A percentile compares a stretch with the other conserved stretches of the same genome.
These are phyloP conservation scores for Falco columbarius DNA, from an alignment of 2,797 vertebrate genomes.

Conservation along the genomic window DNA sequence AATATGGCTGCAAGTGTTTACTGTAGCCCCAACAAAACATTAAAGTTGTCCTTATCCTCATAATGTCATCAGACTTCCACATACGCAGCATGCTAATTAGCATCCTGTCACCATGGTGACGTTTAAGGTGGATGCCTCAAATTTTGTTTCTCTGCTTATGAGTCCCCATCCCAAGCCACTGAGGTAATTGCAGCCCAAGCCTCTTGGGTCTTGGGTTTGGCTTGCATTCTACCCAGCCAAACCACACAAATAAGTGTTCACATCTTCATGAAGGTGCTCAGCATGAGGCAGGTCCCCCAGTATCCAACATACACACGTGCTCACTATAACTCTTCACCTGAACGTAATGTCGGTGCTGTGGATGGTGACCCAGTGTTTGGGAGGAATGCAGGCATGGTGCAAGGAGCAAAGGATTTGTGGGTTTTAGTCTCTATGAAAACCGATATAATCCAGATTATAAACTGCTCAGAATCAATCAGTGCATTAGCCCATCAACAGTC, in stretches of 20 bases:
- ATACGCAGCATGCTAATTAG: not conserved
- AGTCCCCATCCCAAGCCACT: not conserved
- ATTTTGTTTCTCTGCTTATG: not conserved
- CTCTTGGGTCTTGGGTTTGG: not conserved
- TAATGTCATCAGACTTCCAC: not conserved
- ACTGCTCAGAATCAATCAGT: not conserved
- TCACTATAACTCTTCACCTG: not conserved
- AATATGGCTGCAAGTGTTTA: not conserved
- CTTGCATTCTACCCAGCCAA: not conserved
- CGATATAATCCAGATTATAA: not conserved
- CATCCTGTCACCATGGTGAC: not conserved
- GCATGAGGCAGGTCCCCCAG: not conserved
- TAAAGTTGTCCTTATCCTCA: not conserved
- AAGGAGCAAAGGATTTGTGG: not conserved
- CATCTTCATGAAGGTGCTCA: not conserved
- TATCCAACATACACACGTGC: not conserved
- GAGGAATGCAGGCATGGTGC: not conserved
- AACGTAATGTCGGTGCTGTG: not conserved
- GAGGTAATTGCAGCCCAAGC: not conserved
- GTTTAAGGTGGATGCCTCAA: not conserved
- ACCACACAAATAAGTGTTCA: not conserved
- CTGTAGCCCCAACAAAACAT: not conserved
- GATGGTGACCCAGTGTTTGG: too few relatives aligned
- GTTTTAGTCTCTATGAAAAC: not conserved
- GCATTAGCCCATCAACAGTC: not conserved